Conservation (phyloP, 2,797 vertebrate species). For the Thalassophryne amazonica region DNA sequence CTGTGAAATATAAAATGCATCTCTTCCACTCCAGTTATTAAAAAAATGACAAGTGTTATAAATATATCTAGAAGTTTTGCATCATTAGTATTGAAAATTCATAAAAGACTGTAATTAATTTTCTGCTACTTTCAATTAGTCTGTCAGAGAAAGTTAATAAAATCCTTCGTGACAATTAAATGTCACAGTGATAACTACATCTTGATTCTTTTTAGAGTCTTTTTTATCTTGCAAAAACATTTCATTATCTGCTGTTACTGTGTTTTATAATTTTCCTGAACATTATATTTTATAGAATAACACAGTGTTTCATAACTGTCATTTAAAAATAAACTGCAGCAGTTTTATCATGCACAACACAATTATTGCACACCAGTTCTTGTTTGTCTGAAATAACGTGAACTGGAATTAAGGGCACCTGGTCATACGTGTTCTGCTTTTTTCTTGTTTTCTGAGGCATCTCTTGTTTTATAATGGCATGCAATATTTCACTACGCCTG, state of each 20-base stretch:
- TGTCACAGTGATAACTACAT: background rate
- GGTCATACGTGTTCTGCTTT: conserved; percentile 3
- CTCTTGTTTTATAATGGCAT: conserved; percentile 44
- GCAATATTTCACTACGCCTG: conserved; percentile 49
- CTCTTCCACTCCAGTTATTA: conserved; percentile 58
- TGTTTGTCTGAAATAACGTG: conserved; percentile 4
- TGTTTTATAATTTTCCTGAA: too few species aligned
- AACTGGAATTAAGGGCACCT: conserved; percentile 7
- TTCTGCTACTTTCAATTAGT: conserved; percentile 24
- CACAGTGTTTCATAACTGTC: background rate
- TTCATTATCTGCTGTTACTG: too few species aligned
- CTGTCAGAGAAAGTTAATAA: background rate
- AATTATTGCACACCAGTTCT: background rate
- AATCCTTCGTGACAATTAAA: conserved; percentile 2
- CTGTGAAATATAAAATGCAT: conserved; percentile 58
- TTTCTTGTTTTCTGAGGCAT: conserved; percentile 8
- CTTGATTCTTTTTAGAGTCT: too few species aligned
- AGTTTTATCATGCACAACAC: background rate
- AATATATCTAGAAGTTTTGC: conserved; percentile 27
- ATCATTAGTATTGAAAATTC: conserved; percentile 25
- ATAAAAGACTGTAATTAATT: conserved; percentile 32
- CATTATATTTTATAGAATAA: background rate
- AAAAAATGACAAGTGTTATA: conserved; percentile 32
- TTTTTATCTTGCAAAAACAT: too few species aligned
- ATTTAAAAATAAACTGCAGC: background rate